Evolutionary conservation across 2,797 vertebrate genomes (phyloP).

Genomic region (Phoxinus dragarum): DNA sequence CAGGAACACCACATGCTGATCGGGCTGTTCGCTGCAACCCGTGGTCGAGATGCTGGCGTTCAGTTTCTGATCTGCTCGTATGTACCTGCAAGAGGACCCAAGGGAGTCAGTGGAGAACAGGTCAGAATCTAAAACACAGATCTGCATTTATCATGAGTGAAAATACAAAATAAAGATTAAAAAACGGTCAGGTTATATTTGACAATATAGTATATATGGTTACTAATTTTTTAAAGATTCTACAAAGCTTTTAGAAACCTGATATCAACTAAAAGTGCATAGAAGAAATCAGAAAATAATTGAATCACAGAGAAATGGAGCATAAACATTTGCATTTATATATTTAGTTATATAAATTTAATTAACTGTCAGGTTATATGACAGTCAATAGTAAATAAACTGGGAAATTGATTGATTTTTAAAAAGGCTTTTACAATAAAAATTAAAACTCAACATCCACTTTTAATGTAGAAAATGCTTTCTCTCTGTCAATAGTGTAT

Average conservation of each 20-base stretch:
- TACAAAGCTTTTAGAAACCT: not conserved
- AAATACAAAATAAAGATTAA: not conserved
- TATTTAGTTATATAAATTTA: not conserved
- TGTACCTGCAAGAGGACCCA: slow-evolving; percentile 75
- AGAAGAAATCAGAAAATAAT: not conserved
- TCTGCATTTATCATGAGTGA: not conserved
- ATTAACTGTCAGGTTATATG: not conserved
- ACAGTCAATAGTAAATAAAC: not conserved
- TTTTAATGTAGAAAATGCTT: not conserved
- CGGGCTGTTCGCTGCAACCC: slow-evolving; percentile 79
- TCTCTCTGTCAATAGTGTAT: not conserved
- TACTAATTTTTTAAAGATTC: not conserved
- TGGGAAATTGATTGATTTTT: too few species aligned
- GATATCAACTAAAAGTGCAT: not conserved
- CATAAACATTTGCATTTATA: not conserved
- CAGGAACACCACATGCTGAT: slow-evolving; percentile 82
- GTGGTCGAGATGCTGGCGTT: slow-evolving; percentile 78
- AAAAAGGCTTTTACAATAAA: not conserved
- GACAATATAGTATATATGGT: not conserved
- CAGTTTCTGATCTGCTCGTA: slow-evolving; percentile 82
- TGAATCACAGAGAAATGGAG: not conserved
- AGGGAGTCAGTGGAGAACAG: not conserved
- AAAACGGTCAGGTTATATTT: not conserved
- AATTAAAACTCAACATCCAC: too few species aligned
- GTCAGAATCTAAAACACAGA: not conserved